phyloP scores from a whole-genome alignment of 2,888 invertebrate species.

The Zygothrica quintamaculata region DNA sequence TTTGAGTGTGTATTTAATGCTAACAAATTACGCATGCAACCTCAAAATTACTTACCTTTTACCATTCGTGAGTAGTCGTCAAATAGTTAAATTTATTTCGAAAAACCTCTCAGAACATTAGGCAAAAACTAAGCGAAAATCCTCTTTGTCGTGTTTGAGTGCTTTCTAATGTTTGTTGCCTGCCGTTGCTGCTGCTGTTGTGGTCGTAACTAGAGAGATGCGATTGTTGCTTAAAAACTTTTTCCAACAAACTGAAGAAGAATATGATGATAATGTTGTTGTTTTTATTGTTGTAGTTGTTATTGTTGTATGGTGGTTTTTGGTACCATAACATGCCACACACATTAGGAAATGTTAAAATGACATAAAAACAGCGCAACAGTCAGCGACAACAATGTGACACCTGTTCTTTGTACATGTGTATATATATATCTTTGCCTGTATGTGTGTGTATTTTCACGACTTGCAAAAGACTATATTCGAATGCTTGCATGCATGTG shows the following conservation, averaged over 20 bases:
- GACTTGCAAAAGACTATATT: conserved; percentile 2
- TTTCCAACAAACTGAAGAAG: conserved; percentile 19
- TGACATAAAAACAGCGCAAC: conserved; percentile 72
- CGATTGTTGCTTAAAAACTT: conserved; percentile 51
- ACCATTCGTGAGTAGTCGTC: conserved; percentile 31
- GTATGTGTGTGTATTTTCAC: conserved; percentile 32
- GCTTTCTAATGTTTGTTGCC: conserved; percentile 45
- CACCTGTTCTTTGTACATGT: conserved; percentile 68
- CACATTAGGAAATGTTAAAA: conserved; percentile 79
- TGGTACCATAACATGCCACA: conserved; percentile 62
- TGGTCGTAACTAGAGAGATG: conserved; percentile 40
- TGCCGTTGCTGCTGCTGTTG: conserved; percentile 19
- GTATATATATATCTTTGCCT: too few species aligned
- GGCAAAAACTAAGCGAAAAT: conserved; percentile 46
- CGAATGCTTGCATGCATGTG: too few species aligned
- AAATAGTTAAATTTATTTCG: conserved; percentile 42
- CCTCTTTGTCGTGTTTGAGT: conserved; percentile 30
- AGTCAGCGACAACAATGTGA: conserved; percentile 73
- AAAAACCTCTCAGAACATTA: conserved; percentile 31
- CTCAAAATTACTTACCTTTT: conserved; percentile 3
- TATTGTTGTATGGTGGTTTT: conserved; percentile 48
- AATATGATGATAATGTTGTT: conserved; percentile 22
- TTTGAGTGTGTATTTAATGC: too few species aligned
- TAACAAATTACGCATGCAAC: neutral
- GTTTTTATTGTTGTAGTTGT: conserved; percentile 16